These are phyloP conservation scores for Yponomeuta evonymella DNA, from an alignment of 2,888 invertebrate species.

Conservation along the genomic window DNA sequence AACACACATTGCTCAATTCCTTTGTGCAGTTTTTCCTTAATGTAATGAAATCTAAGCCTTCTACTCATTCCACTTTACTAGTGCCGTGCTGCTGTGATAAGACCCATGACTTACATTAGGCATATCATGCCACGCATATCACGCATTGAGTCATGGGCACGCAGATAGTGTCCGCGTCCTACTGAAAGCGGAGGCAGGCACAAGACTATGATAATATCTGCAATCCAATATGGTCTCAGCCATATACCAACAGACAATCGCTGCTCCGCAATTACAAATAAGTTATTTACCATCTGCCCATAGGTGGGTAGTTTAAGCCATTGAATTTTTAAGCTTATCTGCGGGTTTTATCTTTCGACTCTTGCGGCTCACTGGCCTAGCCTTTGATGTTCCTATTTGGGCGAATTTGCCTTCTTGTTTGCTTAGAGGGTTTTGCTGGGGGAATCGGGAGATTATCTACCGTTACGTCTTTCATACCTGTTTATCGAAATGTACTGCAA, in stretches of 20 bases:
- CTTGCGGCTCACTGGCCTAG: conserved; percentile 33
- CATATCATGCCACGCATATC: conserved; percentile 9
- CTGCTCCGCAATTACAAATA: conserved; percentile 50
- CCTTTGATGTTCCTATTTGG: conserved; percentile 17
- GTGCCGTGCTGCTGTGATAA: neutral
- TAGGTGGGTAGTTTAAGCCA: conserved; percentile 41
- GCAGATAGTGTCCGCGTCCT: conserved; percentile 19
- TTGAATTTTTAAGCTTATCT: conserved; percentile 35
- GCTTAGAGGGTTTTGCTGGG: neutral
- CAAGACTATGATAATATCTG: conserved; percentile 42
- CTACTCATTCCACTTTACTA: conserved; percentile 15
- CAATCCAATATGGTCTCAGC: conserved; percentile 34
- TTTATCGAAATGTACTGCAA: no score
- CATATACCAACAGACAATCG: conserved; percentile 46
- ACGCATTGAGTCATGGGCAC: neutral
- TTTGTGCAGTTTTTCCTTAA: conserved; percentile 49
- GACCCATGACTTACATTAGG: neutral
- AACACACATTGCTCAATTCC: conserved; percentile 53
- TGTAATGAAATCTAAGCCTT: conserved; percentile 46
- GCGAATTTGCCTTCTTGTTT: conserved; percentile 10
- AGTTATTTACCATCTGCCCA: conserved; percentile 51
- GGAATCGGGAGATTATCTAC: neutral
- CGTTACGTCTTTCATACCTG: neutral
- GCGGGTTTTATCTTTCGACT: conserved; percentile 46
- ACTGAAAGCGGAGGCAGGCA: conserved; percentile 30